Conservation (phyloP, 2,888 invertebrate species). For the Ennomos erosarius region DNA sequence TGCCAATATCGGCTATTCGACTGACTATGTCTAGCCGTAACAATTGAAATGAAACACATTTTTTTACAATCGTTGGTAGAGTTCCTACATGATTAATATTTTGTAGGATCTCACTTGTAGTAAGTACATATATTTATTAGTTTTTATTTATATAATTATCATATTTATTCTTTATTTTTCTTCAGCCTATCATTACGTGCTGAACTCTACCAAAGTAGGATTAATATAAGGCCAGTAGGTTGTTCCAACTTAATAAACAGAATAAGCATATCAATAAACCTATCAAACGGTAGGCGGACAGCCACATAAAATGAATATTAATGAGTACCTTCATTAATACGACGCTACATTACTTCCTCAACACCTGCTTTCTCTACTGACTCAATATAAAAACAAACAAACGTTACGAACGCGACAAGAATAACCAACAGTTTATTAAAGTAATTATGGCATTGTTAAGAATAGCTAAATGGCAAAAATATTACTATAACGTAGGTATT, state of each 20-base stretch:
- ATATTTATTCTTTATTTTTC: too few species aligned
- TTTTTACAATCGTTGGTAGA: too few species aligned
- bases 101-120: too few species aligned
- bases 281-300: conserved; percentile 25
- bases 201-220: conserved; percentile 1
- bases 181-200: not conserved
- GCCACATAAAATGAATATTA: conserved; percentile 33
- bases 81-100: too few species aligned
- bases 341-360: conserved; percentile 32
- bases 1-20: conserved; percentile 44
- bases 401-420: not conserved
- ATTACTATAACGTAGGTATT: too few species aligned
- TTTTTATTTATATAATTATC: too few species aligned
- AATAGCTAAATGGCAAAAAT: not conserved
- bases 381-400: conserved; percentile 28
- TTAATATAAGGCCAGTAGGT: conserved; percentile 22
- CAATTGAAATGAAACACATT: not conserved
- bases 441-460: not conserved
- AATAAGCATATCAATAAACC: conserved; percentile 22
- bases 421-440: not conserved
- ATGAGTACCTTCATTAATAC: conserved; percentile 41
- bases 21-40: conserved; percentile 8
- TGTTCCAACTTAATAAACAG: conserved; percentile 14
- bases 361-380: conserved; percentile 39
- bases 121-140: too few species aligned